A percentile compares a stretch with the other conserved stretches of the same genome.
These are phyloP conservation scores for Chelidonichthys spinosus DNA, from an alignment of 2,797 vertebrate species.

Conservation along the genomic window DNA sequence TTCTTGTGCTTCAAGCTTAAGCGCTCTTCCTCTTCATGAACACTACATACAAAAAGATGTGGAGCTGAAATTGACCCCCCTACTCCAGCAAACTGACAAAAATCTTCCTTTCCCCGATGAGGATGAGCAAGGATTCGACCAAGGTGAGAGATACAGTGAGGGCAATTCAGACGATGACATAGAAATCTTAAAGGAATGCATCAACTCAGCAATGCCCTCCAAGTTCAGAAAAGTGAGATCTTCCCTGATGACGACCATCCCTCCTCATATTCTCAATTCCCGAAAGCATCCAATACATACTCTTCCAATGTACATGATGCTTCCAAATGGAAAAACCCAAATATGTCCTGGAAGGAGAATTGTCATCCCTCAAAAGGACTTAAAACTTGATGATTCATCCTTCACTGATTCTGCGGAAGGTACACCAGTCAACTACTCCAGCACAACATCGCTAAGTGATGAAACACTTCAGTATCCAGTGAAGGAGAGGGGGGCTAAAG, in stretches of 20 bases:
- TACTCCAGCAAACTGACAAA: constrained; percentile 88
- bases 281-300: constrained; percentile 83
- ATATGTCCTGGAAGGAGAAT: constrained; percentile 79
- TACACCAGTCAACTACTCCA: constrained; percentile 93
- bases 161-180: constrained; percentile 92
- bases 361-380: constrained; percentile 83
- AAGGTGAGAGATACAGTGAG: constrained; percentile 86
- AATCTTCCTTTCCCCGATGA: constrained; percentile 85
- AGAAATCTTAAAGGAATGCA: constrained; percentile 96
- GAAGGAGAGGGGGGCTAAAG: constrained; percentile 79
- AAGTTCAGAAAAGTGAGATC: constrained; percentile 93
- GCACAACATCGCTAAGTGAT: constrained; percentile 92
- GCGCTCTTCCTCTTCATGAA: constrained; percentile 95
- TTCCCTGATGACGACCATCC: constrained; percentile 86
- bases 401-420: constrained; percentile 93
- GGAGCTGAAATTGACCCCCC: constrained; percentile 94
- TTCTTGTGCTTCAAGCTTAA: constrained; percentile 98
- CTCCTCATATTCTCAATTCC: constrained; percentile 85
- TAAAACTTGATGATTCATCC: constrained; percentile 89
- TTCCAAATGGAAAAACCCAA: constrained; percentile 88
- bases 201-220: constrained; percentile 95
- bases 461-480: constrained; percentile 92
- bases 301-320: constrained; percentile 94
- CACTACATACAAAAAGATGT: constrained; percentile 98
- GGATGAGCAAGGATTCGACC: constrained; percentile 79